These are phyloP conservation scores for Limnodromus scolopaceus DNA, from an alignment of 2,797 vertebrate species.

Conservation along the genomic window DNA sequence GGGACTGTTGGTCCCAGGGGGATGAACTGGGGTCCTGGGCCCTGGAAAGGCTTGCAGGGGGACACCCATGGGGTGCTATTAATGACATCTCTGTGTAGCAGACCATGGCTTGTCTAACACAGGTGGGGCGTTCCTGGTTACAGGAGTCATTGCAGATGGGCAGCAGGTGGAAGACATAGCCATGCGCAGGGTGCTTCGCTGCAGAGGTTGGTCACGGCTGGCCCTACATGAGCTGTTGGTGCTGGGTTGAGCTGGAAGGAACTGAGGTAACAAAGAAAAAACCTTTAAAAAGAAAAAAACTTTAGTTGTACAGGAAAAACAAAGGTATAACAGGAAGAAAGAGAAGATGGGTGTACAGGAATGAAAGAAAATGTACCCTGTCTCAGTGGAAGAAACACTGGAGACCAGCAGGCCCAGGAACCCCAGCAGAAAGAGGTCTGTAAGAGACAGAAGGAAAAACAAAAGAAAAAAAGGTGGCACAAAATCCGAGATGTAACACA, in stretches of 20 bases:
- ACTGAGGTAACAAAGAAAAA: neutral
- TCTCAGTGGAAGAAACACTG: neutral
- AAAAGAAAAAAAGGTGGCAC: neutral
- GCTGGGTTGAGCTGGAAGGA: neutral
- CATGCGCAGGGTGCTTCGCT: rapidly evolving
- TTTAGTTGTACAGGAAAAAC: neutral
- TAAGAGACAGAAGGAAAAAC: neutral
- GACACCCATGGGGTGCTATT: neutral
- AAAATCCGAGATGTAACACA: neutral
- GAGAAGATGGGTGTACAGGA: neutral
- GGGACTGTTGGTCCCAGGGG: neutral
- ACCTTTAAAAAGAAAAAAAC: neutral
- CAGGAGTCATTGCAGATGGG: neutral
- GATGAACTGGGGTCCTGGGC: neutral
- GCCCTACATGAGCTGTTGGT: neutral
- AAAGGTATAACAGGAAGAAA: neutral
- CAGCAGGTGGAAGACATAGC: neutral
- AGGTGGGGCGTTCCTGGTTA: neutral
- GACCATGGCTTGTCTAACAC: neutral
- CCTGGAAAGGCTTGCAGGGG: neutral
- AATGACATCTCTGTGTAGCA: neutral
- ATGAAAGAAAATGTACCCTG: neutral
- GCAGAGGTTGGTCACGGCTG: neutral
- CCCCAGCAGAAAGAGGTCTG: neutral
- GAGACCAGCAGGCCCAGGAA: neutral